Conservation (phyloP, 2,797 vertebrate genomes). For the Melanotaenia nigrans region DNA sequence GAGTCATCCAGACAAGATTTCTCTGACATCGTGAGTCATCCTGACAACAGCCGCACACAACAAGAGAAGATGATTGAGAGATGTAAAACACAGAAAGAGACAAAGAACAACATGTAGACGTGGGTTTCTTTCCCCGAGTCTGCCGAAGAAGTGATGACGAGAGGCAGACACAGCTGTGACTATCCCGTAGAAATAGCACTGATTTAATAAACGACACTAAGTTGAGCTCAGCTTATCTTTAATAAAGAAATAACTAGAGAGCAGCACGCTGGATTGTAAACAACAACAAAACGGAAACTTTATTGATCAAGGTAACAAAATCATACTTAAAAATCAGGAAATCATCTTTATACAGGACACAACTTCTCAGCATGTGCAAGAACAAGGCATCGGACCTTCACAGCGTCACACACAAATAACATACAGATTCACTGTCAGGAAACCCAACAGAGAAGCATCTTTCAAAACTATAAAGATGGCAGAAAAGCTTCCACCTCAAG, state of each 20-base stretch:
- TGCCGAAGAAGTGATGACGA: not conserved
- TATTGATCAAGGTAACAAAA: conserved; percentile 70
- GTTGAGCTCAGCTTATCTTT: not conserved
- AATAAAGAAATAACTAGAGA: not conserved
- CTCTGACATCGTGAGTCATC: conserved; percentile 1
- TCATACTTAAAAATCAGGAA: conserved; percentile 57
- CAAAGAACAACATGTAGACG: not conserved
- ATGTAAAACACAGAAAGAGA: not conserved
- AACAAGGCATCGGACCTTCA: conserved; percentile 51
- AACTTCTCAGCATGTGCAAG: conserved; percentile 53
- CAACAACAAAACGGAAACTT: conserved; percentile 54
- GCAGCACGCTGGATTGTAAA: conserved; percentile 36
- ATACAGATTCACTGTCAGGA: conserved; percentile 58
- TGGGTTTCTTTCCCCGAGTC: not conserved
- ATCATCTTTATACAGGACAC: conserved; percentile 38
- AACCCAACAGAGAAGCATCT: conserved; percentile 19
- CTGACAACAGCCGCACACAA: not conserved
- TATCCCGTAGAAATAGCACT: no score
- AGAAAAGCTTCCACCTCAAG: not conserved
- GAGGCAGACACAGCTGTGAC: not conserved
- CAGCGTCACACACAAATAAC: conserved; percentile 55
- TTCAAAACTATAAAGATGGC: conserved; percentile 1
- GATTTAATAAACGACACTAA: not conserved
- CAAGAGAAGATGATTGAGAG: not conserved
- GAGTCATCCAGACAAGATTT: conserved; percentile 10